Base-by-base conservation (phyloP, 2,888 invertebrate species). In the Oscheius sp. region DNA sequence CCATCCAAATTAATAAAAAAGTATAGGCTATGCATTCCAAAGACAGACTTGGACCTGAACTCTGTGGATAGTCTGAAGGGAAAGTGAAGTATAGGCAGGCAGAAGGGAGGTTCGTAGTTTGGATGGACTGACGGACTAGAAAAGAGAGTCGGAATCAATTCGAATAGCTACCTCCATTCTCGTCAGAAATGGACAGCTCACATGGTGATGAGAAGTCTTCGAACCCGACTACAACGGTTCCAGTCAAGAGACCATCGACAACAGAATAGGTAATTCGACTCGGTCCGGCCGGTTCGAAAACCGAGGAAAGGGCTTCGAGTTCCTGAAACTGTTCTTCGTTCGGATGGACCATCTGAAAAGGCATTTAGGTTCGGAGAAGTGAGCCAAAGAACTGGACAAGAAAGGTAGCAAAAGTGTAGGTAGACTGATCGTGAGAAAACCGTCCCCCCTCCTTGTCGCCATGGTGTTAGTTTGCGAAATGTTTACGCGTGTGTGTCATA, bases 241-340 rank as follows among this genome's bases (percentile, higher is more conserved):
- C 68, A 2, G 11, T 68, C 35, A 68, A 21, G 1, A 4, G 33
- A 37, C 68, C 55, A 3, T 55, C 68, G 5, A 37, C 42, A 3
- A 35, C 68, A 2, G 13, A 10, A n/a, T 21, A 53, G 1, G 33
- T 53, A 5, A 51, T 37, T 9, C 37, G 55, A 9, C 53, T 33
- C 7, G 7, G 53, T 21, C 21, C 9, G 2, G 13, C 13, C 2
- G 21, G 9, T 9, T 59, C 70, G 32, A 47, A 70, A 7, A 70
- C 59, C 1, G 70, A 57, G 21, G 37, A 11, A 3, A 70, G 50
- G 33, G 70, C 70, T 33, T 70, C 70, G 29, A 70, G 42, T 32
- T 70, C 70, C 13, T 58, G 48, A 0, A 70, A 33, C 35, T 58
- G 70, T 47, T 59, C 58, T 21, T 59, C 58, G 10, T 35, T 42